These are phyloP conservation scores for Platyrinchus mystaceus DNA, from an alignment of 2,797 vertebrate genomes.

Conservation along the genomic window DNA sequence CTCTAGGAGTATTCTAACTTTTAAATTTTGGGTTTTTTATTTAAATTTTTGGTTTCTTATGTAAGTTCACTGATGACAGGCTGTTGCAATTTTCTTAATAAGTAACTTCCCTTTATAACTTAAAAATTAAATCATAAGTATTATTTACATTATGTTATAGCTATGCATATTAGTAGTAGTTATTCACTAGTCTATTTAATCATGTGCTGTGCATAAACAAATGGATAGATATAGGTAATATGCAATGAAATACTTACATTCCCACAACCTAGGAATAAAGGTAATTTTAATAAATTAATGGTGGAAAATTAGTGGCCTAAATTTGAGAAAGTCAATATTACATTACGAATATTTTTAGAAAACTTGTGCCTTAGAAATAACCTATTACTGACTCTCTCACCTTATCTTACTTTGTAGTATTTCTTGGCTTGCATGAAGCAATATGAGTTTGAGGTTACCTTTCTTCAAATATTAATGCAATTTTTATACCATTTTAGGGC, in stretches of 20 bases:
- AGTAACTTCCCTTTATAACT: not conserved
- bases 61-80: not conserved
- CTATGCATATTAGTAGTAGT: not conserved
- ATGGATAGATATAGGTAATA: not conserved
- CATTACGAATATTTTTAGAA: not conserved
- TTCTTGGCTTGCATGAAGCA: not conserved
- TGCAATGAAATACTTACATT: not conserved
- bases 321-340: not conserved
- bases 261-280: not conserved
- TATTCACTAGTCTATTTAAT: not conserved
- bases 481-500: not conserved
- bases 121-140: not conserved
- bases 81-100: not conserved
- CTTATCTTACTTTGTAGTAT: not conserved
- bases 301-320: not conserved
- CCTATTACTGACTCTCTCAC: not conserved
- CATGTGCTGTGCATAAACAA: not conserved
- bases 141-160: not conserved
- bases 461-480: not conserved
- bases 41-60: not conserved
- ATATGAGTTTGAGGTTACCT: not conserved
- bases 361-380: not conserved
- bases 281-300: not conserved
- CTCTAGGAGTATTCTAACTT: not conserved
- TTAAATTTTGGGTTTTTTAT: not conserved